phyloP scores from a whole-genome alignment of 2,888 invertebrate species.

The Venustoraphidia nigricollis region DNA sequence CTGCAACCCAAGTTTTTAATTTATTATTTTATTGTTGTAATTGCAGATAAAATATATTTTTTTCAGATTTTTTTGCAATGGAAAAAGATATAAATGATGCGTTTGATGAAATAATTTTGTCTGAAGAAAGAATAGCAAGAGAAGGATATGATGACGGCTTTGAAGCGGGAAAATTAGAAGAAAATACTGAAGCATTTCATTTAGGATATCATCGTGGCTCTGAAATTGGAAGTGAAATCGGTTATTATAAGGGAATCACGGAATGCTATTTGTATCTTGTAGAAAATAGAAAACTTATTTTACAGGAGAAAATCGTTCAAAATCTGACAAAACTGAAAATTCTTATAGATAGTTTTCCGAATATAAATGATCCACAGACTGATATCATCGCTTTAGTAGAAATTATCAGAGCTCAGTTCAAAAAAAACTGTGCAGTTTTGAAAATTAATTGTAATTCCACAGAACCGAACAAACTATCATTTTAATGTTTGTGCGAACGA shows the following conservation, averaged over 20 bases:
- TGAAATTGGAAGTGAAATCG: constrained; percentile 61
- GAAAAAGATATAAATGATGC: constrained; percentile 56
- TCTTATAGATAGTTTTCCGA: constrained; percentile 48
- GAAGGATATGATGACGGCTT: constrained; percentile 54
- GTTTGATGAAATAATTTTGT: constrained; percentile 52
- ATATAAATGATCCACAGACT: constrained; percentile 41
- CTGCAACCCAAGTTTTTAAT: too few relatives aligned
- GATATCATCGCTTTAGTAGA: constrained; percentile 48
- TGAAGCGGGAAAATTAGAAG: constrained; percentile 40
- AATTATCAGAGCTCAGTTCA: constrained; percentile 49
- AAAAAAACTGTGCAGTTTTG: constrained; percentile 48
- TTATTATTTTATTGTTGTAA: too few relatives aligned
- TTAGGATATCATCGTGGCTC: constrained; percentile 65
- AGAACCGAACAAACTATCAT: too few relatives aligned
- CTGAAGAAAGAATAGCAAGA: constrained; percentile 48
- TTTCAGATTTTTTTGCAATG: not conserved
- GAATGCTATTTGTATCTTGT: constrained; percentile 27
- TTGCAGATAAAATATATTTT: too few relatives aligned
- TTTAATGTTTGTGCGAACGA: too few relatives aligned
- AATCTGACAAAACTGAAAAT: constrained; percentile 39
- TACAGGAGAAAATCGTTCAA: constrained; percentile 32
- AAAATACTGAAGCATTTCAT: constrained; percentile 52
- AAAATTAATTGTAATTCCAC: constrained; percentile 35
- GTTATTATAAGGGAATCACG: constrained; percentile 50
- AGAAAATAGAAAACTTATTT: constrained; percentile 12